phyloP scores from a whole-genome alignment of 1,140 invertebrate species.

The Pectinophora gossypiella region DNA sequence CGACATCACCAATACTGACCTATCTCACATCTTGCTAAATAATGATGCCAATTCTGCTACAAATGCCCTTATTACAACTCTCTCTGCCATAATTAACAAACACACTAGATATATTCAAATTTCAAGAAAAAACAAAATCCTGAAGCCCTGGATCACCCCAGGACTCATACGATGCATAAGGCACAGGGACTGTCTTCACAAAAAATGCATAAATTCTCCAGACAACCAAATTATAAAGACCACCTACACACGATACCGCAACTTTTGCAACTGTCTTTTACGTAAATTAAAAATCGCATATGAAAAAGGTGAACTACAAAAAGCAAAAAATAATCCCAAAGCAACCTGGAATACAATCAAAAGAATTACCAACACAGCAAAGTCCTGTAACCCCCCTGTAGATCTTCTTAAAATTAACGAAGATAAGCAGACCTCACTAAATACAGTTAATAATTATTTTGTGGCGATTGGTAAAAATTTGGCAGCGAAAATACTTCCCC shows the following conservation, averaged over 20 bases:
- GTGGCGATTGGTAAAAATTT: neutral
- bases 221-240: neutral
- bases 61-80: neutral
- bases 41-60: neutral
- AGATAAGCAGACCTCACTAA: neutral
- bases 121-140: neutral
- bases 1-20: neutral
- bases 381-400: neutral
- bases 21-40: neutral
- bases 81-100: neutral
- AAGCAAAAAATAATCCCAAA: neutral
- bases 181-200: neutral
- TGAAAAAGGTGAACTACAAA: neutral
- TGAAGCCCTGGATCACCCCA: neutral
- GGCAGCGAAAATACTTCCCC: neutral
- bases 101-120: neutral
- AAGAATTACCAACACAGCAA: neutral
- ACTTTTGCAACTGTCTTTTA: neutral
- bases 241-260: too few species aligned
- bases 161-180: neutral
- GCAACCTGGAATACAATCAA: too few species aligned
- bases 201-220: neutral
- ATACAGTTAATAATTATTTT: neutral
- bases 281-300: neutral
- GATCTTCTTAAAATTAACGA: neutral